A percentile compares a stretch with the other conserved stretches of the same genome.
These are phyloP conservation scores for Uromys caudimaculatus DNA, from an alignment of 2,797 vertebrate genomes.

Conservation along the genomic window DNA sequence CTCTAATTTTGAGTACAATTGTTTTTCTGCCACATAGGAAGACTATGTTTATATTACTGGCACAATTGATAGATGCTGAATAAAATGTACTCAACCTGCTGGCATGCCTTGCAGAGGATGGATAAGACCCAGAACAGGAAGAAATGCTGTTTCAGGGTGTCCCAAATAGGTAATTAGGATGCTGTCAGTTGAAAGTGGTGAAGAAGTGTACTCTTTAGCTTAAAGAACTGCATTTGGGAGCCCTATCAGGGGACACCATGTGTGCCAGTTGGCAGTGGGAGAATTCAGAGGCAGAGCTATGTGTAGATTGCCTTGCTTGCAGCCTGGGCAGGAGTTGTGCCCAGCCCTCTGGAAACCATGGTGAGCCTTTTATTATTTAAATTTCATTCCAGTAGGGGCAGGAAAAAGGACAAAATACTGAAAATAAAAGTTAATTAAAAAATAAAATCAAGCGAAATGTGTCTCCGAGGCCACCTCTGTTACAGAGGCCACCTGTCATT, in stretches of 20 bases:
- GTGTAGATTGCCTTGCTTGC: slow-evolving; percentile 27
- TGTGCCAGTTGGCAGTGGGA: slow-evolving; percentile 56
- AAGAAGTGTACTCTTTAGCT: slow-evolving; percentile 61
- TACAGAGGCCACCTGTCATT: slow-evolving; percentile 88
- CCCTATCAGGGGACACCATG: background rate
- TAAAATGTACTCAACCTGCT: slow-evolving; percentile 42
- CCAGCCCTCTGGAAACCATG: slow-evolving; percentile 25
- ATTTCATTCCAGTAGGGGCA: slow-evolving; percentile 76
- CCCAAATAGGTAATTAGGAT: slow-evolving; percentile 18
- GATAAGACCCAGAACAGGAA: background rate
- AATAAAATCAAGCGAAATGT: slow-evolving; percentile 91
- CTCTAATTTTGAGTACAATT: background rate
- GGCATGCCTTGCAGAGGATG: background rate
- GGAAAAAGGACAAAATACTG: slow-evolving; percentile 80
- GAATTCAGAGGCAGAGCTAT: slow-evolving; percentile 37
- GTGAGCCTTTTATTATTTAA: slow-evolving; percentile 76
- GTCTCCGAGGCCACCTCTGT: slow-evolving; percentile 88
- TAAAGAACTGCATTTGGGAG: slow-evolving; percentile 57
- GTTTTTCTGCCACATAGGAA: background rate
- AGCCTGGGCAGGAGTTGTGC: slow-evolving; percentile 2
- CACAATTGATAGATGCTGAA: background rate
- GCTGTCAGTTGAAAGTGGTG: accelerated
- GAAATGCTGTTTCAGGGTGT: background rate
- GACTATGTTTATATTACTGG: background rate
- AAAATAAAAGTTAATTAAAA: slow-evolving; percentile 92